These are phyloP conservation scores for Ceratotherium simum DNA, from an alignment of 2,113 vertebrate species.

Conservation along the genomic window DNA sequence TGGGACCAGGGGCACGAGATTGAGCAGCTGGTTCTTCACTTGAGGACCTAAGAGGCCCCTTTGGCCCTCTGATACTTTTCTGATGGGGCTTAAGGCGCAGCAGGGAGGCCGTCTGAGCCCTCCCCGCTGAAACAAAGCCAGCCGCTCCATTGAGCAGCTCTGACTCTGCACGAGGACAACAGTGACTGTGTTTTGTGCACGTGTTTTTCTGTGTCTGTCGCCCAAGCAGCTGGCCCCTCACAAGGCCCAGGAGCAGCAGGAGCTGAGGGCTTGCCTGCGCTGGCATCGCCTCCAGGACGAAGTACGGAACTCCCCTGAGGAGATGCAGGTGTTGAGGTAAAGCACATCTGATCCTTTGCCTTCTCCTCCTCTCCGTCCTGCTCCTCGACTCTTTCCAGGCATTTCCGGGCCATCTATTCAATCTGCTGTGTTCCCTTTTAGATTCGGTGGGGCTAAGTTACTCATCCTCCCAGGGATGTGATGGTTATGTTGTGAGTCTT, in stretches of 20 bases:
- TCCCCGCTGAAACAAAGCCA: background rate
- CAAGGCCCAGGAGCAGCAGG: conserved; percentile 88
- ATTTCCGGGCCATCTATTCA: conserved; percentile 47
- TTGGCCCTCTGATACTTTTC: background rate
- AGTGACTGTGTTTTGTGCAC: background rate
- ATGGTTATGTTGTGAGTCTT: conserved; percentile 64
- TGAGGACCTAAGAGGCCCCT: background rate
- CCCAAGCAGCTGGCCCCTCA: conserved; percentile 86
- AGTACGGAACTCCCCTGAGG: conserved; percentile 92
- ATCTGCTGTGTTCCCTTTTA: conserved; percentile 68
- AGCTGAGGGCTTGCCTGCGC: conserved; percentile 93
- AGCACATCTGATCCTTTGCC: background rate
- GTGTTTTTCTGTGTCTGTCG: conserved; percentile 50
- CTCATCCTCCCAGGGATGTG: conserved; percentile 57
- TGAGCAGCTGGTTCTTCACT: background rate
- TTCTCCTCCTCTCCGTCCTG: background rate
- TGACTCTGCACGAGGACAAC: background rate
- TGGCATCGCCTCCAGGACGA: conserved; percentile 95
- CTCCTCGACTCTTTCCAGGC: background rate
- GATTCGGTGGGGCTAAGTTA: conserved; percentile 49
- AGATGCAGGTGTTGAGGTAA: conserved; percentile 96
- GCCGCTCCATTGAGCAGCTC: background rate
- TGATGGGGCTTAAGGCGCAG: background rate
- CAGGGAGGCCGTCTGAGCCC: background rate
- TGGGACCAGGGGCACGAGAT: background rate